A percentile compares a stretch with the other conserved stretches of the same genome.
Evolutionary conservation across 2,888 invertebrate genomes (phyloP).

Genomic region (Actias luna): DNA sequence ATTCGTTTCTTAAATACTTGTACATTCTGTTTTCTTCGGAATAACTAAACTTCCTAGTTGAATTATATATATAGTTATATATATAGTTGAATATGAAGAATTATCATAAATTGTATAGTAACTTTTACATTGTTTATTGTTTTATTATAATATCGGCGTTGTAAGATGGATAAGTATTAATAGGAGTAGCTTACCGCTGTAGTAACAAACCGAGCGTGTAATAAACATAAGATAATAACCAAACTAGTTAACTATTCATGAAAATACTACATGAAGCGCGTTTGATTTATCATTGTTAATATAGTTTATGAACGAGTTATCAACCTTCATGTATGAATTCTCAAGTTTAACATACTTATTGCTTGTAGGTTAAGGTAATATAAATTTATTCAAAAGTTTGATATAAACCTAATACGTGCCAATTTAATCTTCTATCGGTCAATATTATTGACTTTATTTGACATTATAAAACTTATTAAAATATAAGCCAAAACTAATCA

Average conservation of each 20-base stretch:
- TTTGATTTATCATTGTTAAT: background rate
- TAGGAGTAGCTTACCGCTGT: background rate
- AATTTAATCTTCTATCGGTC: background rate
- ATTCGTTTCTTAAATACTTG: no score
- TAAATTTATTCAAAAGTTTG: background rate
- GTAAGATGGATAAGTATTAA: background rate
- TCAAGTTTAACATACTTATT: background rate
- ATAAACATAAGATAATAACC: slow-evolving; percentile 1
- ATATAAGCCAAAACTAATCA: background rate
- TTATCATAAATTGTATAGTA: background rate
- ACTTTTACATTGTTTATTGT: background rate
- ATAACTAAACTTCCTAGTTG: no score
- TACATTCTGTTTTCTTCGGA: no score
- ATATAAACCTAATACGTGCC: background rate
- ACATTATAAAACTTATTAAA: background rate
- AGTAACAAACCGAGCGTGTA: background rate
- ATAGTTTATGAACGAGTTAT: background rate
- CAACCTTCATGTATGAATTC: background rate
- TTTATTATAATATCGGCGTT: background rate
- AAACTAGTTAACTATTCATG: background rate
- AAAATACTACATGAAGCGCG: background rate
- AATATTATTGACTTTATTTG: background rate
- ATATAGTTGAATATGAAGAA: no score
- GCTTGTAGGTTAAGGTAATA: background rate
- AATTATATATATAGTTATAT: no score